A percentile compares a stretch with the other conserved stretches of the same genome.
Conservation (phyloP, 1,140 invertebrate species). For the Bombus polaris region DNA sequence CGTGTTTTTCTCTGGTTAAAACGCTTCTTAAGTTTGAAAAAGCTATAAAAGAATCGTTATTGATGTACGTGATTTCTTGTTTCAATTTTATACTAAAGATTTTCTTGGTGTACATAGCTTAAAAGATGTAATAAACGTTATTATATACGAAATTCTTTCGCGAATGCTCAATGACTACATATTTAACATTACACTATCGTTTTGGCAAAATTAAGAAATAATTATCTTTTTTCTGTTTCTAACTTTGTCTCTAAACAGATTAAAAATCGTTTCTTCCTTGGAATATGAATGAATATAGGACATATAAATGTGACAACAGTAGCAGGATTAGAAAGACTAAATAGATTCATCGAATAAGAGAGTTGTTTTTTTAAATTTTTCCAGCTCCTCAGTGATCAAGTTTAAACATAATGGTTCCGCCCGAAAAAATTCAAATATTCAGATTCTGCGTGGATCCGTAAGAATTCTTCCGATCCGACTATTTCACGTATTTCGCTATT, state of each 20-base stretch:
- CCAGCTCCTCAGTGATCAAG: conserved; percentile 1
- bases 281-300: neutral
- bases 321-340: too few relatives aligned
- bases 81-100: neutral
- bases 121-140: too few relatives aligned
- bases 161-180: neutral
- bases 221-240: neutral
- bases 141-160: too few relatives aligned
- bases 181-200: neutral
- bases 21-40: too few relatives aligned
- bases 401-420: neutral
- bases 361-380: neutral
- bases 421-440: conserved; percentile 11
- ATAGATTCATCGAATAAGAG: neutral
- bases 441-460: neutral
- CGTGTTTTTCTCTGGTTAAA: too few relatives aligned
- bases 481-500: neutral
- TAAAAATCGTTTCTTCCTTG: neutral
- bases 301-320: too few relatives aligned
- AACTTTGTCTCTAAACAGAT: neutral
- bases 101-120: neutral
- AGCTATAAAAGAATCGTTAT: neutral
- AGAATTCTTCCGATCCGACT: neutral
- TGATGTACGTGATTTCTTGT: neutral
- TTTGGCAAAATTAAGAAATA: neutral